Base-by-base conservation (phyloP, 2,888 invertebrate genomes). In the Ophion slaviceki region DNA sequence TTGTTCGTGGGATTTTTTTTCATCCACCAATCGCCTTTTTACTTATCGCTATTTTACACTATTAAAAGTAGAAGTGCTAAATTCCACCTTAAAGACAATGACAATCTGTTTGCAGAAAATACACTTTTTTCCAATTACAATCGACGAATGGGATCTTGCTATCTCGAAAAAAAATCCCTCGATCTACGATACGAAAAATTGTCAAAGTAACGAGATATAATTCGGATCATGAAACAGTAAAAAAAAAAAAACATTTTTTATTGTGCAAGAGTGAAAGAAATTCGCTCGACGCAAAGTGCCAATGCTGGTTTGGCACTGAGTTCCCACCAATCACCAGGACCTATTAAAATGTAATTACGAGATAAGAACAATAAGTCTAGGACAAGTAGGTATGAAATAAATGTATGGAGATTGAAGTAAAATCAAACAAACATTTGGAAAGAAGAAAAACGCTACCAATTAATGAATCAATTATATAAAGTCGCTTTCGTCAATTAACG, bases 271-370 rank as follows among this genome's bases (percentile, higher is more conserved):
- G 74, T 59, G 82, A 74, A 77, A 70, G 6, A 67, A 64, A 84
- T 66, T 82, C 59, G 45, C 75, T 79, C 45, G 67, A 85, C 47
- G 68, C 76, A 40, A 84, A 86, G 87, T 87, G 87, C 87, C 87
- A 88, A 88, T 87, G 24, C 70, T 80, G 79, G 66, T 85, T 76
- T 64, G 75, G 79, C 84, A 86, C 81, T 8, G 61, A 86, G 66
- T 74, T 62, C 75, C 66, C 79, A 70, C 11, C 66, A 57, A 85
- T 76, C 68, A 77, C 61, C 80, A 86, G 72, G 83, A 83, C 80
- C 83, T 83, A 83, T 72, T 72, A 17, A 80, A 76, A 57, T 72
- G 66, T 45, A 83, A 76, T 74, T 72, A 11, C 72, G 32, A 80
- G 71, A 74, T 82, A 67, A 66, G 14, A 57, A 77, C 59, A 59